Evolutionary conservation across 92 coral and sea anemone species (phyloP), one percentile per base, ranked within the genome.

Genomic region (Zoanthus gigantus): DNA sequence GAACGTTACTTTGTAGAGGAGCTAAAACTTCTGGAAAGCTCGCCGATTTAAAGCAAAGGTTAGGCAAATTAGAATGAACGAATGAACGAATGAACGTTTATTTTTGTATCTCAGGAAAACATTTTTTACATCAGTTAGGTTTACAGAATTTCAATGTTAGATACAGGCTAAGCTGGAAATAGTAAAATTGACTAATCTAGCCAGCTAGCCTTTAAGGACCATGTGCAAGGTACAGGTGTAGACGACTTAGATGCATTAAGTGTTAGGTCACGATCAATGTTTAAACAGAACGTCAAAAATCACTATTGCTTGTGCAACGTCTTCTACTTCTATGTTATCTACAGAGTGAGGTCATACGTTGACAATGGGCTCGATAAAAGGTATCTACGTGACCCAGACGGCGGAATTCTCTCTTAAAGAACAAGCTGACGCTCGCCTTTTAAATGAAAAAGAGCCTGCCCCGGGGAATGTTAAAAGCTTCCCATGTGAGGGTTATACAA

Each of bases 331-430:
- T 60, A n/a, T 60, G 68, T 60, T 66, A 66, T 74, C 79, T 74
- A 74, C 60, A 74, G 79, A 12, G 28, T 74, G 79, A 45, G n/a
- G 29, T 74, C 54, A 23, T 32, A 23, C 79, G 60, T 74, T 74
- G 60, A 66, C 72, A 66, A 66, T 66, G 63, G 63, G 12, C 63
- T 56, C 63, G 63, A 56, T 56, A 56, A 56, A 56, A 56, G 63
- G 63, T 56, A 56, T 56, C 47, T 74, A 23, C 88, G 91, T 13
- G 91, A 89, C 14, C 89, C 88, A 4, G 91, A 89, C 72, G 91
- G 91, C 14, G n/a, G 50, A 47, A 4, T 8, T 8, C 4, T 47
- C 52, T 47, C 52, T 47, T 83, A 17, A 23, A 57, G 54, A 89
- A 71, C 71, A 88, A 72, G 88, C 91, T 6, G 81, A 53, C 18